Conservation (phyloP, 2,888 invertebrate species). For the Chrysotoxum bicinctum region DNA sequence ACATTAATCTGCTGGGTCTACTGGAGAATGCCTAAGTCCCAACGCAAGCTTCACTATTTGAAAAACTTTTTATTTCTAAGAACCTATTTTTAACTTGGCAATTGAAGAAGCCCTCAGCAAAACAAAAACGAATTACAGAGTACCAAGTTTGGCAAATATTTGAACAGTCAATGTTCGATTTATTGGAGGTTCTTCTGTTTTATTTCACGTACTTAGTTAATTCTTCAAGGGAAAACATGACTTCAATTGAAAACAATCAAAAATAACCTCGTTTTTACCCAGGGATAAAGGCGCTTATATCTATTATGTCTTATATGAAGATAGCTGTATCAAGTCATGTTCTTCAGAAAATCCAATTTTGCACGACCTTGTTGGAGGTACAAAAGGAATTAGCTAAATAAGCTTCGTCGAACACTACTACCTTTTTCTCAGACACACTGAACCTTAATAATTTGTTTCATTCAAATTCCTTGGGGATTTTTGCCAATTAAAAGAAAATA, state of each 20-base stretch:
- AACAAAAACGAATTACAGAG: too few relatives aligned
- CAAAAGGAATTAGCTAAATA: neutral
- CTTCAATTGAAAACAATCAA: constrained; percentile 17
- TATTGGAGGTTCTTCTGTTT: too few relatives aligned
- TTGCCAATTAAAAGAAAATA: constrained; percentile 16
- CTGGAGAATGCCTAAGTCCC: too few relatives aligned
- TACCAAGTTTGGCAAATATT: too few relatives aligned
- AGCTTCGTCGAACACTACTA: neutral
- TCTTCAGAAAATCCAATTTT: constrained; percentile 9
- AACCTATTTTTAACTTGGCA: too few relatives aligned
- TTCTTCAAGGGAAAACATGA: constrained; percentile 1
- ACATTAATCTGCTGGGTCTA: too few relatives aligned
- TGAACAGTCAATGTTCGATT: too few relatives aligned
- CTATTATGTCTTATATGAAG: neutral
- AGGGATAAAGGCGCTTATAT: neutral
- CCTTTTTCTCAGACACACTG: neutral
- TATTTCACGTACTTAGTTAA: neutral
- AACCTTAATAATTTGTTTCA: neutral
- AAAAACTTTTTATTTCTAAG: too few relatives aligned
- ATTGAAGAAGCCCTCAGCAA: too few relatives aligned
- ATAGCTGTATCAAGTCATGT: neutral
- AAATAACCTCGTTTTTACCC: neutral
- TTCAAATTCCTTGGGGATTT: neutral
- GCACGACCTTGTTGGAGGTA: constrained; percentile 9
- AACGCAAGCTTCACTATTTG: too few relatives aligned